Evolutionary conservation across 2,888 invertebrate species (phyloP).

Genomic region (Amphipoea oculea): DNA sequence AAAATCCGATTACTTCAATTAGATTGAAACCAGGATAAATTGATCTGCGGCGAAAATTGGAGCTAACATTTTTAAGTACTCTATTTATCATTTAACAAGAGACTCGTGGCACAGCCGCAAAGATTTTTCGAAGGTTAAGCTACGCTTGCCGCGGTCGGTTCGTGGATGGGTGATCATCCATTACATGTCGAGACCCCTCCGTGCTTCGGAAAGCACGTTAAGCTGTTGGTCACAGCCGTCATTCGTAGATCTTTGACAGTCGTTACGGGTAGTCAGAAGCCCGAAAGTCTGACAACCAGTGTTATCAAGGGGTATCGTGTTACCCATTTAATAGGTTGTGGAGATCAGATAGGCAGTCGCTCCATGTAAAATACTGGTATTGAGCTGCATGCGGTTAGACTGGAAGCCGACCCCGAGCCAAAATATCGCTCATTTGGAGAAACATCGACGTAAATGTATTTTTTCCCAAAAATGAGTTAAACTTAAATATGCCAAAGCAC

Average conservation of each 20-base stretch:
- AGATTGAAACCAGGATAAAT: conserved; percentile 30
- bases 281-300: background rate
- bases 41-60: conserved; percentile 16
- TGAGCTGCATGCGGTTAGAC: background rate
- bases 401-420: background rate
- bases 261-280: background rate
- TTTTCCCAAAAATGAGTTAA: no score
- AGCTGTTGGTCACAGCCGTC: no score
- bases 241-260: background rate
- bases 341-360: background rate
- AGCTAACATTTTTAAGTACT: background rate
- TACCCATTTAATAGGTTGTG: background rate
- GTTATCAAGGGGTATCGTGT: background rate
- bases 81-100: background rate
- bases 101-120: background rate
- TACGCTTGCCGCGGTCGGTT: background rate
- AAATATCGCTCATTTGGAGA: no score
- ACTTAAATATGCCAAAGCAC: no score
- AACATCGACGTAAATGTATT: no score
- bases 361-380: background rate
- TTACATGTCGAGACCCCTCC: background rate
- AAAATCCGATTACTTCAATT: conserved; percentile 68
- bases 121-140: background rate
- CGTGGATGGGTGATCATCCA: background rate
- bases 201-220: no score